These are phyloP conservation scores for Pyrgus malvae DNA, from an alignment of 2,888 invertebrate genomes.

Conservation along the genomic window DNA sequence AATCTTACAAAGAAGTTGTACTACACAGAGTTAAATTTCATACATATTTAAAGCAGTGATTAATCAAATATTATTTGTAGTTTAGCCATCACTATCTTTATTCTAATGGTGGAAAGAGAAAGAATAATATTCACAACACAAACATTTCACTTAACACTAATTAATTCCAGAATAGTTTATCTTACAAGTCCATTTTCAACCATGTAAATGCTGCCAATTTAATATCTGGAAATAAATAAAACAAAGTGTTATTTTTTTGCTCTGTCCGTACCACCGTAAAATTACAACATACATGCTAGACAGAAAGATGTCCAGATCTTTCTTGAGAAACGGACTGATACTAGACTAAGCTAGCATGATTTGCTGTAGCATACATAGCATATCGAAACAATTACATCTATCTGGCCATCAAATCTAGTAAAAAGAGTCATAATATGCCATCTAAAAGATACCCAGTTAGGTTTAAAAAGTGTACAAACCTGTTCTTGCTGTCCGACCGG, in stretches of 20 bases:
- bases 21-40: neutral
- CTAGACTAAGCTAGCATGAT: no score
- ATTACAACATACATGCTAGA: no score
- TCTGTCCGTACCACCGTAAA: no score
- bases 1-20: slow-evolving; percentile 8
- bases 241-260: neutral
- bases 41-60: neutral
- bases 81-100: neutral
- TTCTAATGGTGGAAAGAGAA: neutral
- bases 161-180: slow-evolving; percentile 8
- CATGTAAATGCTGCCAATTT: slow-evolving; percentile 15
- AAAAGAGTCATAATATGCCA: no score
- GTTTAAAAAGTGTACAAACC: slow-evolving; percentile 43
- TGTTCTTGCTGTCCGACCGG: slow-evolving; percentile 73
- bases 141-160: slow-evolving; percentile 31
- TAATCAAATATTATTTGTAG: neutral
- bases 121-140: slow-evolving; percentile 27
- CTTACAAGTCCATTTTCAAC: slow-evolving; percentile 24
- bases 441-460: no score
- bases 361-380: no score
- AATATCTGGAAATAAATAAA: slow-evolving; percentile 33
- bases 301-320: no score
- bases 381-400: no score
- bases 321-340: no score
- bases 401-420: no score